These are phyloP conservation scores for Physeter macrocephalus DNA, from an alignment of 2,113 vertebrate species.

Conservation along the genomic window DNA sequence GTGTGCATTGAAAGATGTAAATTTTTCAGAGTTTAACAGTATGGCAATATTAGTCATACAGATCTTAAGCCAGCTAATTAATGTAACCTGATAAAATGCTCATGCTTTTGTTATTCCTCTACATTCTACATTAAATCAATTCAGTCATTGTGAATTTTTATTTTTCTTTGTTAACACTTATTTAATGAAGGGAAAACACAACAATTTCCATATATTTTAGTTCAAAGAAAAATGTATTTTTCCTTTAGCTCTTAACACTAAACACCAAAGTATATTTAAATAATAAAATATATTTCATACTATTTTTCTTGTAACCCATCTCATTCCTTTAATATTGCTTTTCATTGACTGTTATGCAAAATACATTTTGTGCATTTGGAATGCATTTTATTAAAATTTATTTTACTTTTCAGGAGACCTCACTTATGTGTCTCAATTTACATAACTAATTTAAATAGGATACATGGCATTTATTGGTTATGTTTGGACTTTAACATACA, in stretches of 20 bases:
- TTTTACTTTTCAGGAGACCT: neutral
- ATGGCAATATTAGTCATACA: neutral
- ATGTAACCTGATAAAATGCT: neutral
- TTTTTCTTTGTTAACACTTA: neutral
- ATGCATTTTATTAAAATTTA: neutral
- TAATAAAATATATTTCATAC: neutral
- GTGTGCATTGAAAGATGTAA: neutral
- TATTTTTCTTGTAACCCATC: neutral
- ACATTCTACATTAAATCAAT: neutral
- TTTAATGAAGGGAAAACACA: neutral
- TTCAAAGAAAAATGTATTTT: neutral
- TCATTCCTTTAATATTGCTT: neutral
- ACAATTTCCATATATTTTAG: neutral
- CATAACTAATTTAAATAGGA: neutral
- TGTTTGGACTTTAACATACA: neutral
- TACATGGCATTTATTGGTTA: neutral
- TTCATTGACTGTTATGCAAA: neutral
- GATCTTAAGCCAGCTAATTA: neutral
- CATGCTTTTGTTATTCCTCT: neutral
- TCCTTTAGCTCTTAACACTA: neutral
- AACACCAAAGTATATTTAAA: neutral
- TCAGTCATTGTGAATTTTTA: neutral
- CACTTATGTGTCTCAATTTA: neutral
- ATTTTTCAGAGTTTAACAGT: neutral
- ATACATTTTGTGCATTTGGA: neutral